Conservation (phyloP, 2,113 vertebrate genomes). For the Acrocephalus kingi region DNA sequence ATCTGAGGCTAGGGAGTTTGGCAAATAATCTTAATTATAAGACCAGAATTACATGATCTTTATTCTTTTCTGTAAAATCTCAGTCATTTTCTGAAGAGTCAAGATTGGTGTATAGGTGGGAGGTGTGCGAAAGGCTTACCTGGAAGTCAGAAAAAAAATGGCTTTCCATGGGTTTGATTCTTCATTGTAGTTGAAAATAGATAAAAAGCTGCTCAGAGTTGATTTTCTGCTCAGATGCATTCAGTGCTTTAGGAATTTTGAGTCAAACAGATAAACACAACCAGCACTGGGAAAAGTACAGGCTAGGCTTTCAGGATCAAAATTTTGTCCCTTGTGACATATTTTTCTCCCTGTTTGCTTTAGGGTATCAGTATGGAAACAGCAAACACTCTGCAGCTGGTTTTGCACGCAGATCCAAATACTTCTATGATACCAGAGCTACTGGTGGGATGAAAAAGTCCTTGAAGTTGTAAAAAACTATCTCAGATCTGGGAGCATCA, state of each 20-base stretch:
- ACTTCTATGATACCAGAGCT: not conserved
- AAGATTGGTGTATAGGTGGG: not conserved
- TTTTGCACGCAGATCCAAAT: not conserved
- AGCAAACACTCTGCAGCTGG: not conserved
- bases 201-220: not conserved
- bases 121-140: not conserved
- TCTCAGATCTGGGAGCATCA: not conserved
- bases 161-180: not conserved
- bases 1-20: not conserved
- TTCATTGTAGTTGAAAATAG: not conserved
- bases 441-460: not conserved
- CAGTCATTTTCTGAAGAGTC: not conserved
- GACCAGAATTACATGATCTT: accelerated
- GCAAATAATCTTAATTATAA: not conserved
- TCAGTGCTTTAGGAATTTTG: not conserved
- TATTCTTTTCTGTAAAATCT: not conserved
- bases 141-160: not conserved
- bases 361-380: not conserved
- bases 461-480: not conserved
- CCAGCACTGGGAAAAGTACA: not conserved
- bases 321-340: not conserved
- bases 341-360: not conserved
- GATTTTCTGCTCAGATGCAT: not conserved
- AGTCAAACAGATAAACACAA: not conserved
- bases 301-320: not conserved